phyloP scores from a whole-genome alignment of 2,888 invertebrate genomes.

The Andrena hattorfiana region DNA sequence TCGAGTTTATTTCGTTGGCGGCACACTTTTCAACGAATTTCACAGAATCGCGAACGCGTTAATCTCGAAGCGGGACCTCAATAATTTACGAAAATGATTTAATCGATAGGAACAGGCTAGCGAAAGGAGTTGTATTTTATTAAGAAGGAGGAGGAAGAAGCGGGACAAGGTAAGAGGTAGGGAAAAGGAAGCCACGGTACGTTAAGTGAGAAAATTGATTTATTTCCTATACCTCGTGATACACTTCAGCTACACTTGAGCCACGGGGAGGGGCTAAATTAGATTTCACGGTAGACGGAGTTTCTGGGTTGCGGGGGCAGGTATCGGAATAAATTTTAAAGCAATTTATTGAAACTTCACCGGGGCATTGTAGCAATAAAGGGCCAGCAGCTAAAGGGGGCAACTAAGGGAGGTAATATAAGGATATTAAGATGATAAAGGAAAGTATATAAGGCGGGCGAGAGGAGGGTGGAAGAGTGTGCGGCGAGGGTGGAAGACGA shows the following conservation, averaged over 20 bases:
- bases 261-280: constrained; percentile 33
- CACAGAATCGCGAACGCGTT: no score
- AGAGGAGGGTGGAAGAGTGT: background rate
- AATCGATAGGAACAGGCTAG: background rate
- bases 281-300: constrained; percentile 51
- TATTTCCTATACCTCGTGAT: constrained; percentile 29
- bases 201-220: constrained; percentile 46
- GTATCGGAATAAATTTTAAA: constrained; percentile 43
- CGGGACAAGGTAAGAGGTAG: background rate
- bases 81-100: background rate
- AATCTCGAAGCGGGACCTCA: no score
- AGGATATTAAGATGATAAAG: constrained; percentile 27
- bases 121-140: background rate
- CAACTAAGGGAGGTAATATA: constrained; percentile 28
- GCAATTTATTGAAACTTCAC: constrained; percentile 47
- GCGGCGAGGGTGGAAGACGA: background rate
- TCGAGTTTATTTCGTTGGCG: no score
- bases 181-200: background rate
- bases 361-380: background rate
- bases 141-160: constrained; percentile 2
- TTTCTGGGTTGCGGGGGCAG: constrained; percentile 33
- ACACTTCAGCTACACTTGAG: constrained; percentile 19
- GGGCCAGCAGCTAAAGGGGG: background rate
- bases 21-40: no score
- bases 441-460: constrained; percentile 3